Conservation (phyloP, 1,140 invertebrate species). For the Zaprionus ghesquierei region DNA sequence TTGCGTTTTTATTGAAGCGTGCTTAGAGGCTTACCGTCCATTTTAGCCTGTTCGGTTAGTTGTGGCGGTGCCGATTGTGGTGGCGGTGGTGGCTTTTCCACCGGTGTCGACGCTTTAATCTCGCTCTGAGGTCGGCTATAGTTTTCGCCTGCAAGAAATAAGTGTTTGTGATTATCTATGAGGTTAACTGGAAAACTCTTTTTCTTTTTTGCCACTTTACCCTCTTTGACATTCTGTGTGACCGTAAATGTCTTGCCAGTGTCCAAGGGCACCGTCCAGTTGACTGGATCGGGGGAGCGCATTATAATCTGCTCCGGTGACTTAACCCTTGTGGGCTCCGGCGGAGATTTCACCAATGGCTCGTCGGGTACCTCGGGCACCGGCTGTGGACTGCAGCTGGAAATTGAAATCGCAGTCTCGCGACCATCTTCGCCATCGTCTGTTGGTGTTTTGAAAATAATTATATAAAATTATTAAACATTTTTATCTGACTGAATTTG, state of each 20-base stretch:
- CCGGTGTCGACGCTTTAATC: conserved; percentile 87
- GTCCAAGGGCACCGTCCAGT: conserved; percentile 96
- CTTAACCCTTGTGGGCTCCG: conserved; percentile 95
- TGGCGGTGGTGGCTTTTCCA: conserved; percentile 85
- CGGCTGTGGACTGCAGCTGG: conserved; percentile 81
- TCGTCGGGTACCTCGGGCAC: conserved; percentile 84
- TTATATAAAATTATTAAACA: conserved; percentile 35
- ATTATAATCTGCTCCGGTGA: conserved; percentile 96
- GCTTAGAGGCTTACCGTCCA: conserved; percentile 82
- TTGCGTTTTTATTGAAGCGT: conserved; percentile 81
- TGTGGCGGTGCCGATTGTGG: conserved; percentile 87
- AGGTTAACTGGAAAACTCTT: background rate
- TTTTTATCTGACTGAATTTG: conserved; percentile 4
- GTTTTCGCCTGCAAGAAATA: conserved; percentile 68
- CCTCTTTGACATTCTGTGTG: conserved; percentile 94
- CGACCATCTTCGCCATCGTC: conserved; percentile 79
- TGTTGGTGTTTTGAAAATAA: conserved; percentile 60
- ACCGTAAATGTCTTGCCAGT: conserved; percentile 96
- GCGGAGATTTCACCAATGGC: conserved; percentile 93
- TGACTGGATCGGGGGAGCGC: conserved; percentile 94
- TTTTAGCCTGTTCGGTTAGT: conserved; percentile 84
- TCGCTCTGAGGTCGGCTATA: conserved; percentile 87
- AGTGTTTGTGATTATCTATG: background rate
- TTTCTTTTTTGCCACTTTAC: conserved; percentile 88
- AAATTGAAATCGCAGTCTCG: conserved; percentile 80